Conservation (phyloP, 2,888 invertebrate species). For the Tupiocoris notatus region DNA sequence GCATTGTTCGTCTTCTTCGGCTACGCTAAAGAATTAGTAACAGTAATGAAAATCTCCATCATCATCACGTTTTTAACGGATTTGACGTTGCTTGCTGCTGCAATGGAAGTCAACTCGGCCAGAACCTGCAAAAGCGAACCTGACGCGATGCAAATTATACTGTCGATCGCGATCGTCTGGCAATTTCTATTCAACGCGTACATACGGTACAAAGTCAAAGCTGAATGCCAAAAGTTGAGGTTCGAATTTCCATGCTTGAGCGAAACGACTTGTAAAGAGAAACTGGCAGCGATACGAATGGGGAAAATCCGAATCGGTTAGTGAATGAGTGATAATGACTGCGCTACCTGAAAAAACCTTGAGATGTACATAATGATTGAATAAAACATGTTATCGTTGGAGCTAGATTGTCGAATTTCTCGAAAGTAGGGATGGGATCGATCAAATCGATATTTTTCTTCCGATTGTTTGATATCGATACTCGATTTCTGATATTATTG, state of each 20-base stretch:
- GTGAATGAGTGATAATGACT: background rate
- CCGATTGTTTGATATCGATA: too few species aligned
- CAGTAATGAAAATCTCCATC: background rate
- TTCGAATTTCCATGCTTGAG: background rate
- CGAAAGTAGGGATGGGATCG: too few species aligned
- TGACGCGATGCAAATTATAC: background rate
- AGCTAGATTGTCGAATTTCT: too few species aligned
- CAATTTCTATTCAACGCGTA: background rate
- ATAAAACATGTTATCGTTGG: too few species aligned
- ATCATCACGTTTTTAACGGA: background rate
- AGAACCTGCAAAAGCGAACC: background rate
- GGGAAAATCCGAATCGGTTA: background rate
- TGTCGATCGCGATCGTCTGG: background rate
- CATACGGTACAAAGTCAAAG: background rate
- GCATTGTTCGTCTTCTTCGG: background rate
- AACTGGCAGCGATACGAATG: background rate
- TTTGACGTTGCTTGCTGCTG: background rate
- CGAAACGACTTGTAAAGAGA: background rate
- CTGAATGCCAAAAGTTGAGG: background rate
- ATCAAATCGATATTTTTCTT: too few species aligned
- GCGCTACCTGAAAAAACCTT: background rate
- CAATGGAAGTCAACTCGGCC: background rate
- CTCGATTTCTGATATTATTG: too few species aligned
- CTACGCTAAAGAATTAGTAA: background rate
- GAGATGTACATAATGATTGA: too few species aligned